Percentiles rank a stretch among this genome's conserved stretches.
Conservation (phyloP, 1,140 invertebrate genomes). For the Phymastichus coffea region DNA sequence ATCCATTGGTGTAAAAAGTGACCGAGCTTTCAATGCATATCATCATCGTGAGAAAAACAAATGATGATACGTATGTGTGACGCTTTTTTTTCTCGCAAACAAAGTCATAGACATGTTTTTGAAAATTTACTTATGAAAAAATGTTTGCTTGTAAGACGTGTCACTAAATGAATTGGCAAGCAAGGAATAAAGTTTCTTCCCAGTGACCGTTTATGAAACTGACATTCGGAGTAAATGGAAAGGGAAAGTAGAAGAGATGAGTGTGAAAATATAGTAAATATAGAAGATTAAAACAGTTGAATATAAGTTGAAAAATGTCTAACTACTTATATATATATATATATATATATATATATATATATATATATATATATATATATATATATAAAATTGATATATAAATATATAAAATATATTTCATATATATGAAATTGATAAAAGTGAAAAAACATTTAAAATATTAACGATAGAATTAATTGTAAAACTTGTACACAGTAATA, state of each 20-base stretch:
- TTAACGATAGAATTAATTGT: neutral
- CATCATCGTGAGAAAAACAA: too few species aligned
- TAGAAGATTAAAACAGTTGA: neutral
- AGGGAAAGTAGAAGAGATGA: neutral
- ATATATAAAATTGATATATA: neutral
- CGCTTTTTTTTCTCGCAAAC: constrained; percentile 8
- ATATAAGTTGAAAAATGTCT: neutral
- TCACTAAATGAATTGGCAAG: constrained; percentile 4
- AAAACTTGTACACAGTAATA: neutral
- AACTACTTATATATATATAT: too few species aligned
- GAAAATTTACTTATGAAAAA: neutral
- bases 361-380: too few species aligned
- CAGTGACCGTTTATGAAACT: constrained; percentile 18
- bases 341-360: too few species aligned
- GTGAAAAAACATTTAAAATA: neutral
- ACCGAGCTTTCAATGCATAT: constrained; percentile 6
- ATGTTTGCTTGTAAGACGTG: constrained; percentile 11
- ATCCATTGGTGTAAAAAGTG: too few species aligned
- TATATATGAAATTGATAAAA: neutral
- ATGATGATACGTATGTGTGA: neutral
- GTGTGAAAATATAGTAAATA: neutral
- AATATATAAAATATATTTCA: neutral
- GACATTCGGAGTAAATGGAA: neutral
- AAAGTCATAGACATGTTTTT: neutral
- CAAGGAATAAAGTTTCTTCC: constrained; percentile 16